Evolutionary conservation across 2,797 vertebrate genomes (phyloP), one percentile per base, ranked within the genome.

Genomic region (Sebastes steindachneri): DNA sequence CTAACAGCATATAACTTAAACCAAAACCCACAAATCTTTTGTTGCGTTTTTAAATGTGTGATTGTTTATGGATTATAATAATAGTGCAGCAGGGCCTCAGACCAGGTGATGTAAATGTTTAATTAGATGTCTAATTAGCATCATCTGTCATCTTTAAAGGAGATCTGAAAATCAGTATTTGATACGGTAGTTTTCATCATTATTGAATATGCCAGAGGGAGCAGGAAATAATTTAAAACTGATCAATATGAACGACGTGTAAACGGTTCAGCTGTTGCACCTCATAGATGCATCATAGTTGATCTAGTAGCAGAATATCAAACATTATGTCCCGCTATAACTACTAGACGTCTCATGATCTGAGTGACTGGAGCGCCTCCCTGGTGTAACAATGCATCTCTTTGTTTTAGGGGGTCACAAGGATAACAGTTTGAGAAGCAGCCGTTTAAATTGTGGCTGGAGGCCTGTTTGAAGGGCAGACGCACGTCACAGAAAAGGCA

Each of bases 351-450:
- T 41, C 11, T 11, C 33, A 26, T 75, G 31, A 66, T 66, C 54
- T 72, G 64, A 60, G n/a, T 33, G 57, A 70, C 7, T 14, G 29
- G 53, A 67, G 6, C 31, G 12, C 31, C 10, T 48, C 12, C 2
- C 35, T 5, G 23, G n/a, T 65, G 0, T 3, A 14, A 79, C 25
- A 77, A 62, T 26, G 28, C 12, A 58, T 54, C 23, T 26, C 67
- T 83, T 45, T 77, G 73, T 80, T 35, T 68, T 8, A 1, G 2
- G 33, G 10, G 33, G 28, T 76, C 75, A 71, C 19, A n/a, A 65
- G 69, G 69, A 72, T 58, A 7, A 21, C 15, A 9, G 5, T 63
- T 67, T n/a, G 35, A 54, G 17, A 60, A 54, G 31, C 23, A 25
- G 41, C 23, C 0, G 19, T 35, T 35, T 7, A 21, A 8, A 31